These are phyloP conservation scores for Danio choprae DNA, from an alignment of 2,797 vertebrate species.

Conservation along the genomic window DNA sequence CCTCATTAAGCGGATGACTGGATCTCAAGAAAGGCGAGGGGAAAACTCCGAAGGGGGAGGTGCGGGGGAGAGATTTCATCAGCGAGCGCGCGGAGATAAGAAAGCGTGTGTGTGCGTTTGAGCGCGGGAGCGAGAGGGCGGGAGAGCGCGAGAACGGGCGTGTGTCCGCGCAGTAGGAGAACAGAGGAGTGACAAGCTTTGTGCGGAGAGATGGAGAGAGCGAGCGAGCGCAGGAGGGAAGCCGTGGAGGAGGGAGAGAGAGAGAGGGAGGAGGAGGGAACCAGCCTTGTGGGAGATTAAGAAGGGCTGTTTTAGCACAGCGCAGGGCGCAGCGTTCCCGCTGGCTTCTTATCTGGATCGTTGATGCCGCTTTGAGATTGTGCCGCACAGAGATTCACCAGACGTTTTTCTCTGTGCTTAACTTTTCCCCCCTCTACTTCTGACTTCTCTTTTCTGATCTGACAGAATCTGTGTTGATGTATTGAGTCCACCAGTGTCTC, in stretches of 20 bases:
- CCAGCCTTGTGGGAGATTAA: conserved; percentile 59
- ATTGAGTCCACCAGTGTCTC: not conserved
- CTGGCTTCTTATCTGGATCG: conserved; percentile 54
- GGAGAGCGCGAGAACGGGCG: conserved; percentile 2
- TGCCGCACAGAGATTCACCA: conserved; percentile 44
- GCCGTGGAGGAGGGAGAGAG: conserved; percentile 33
- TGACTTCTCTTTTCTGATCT: not conserved
- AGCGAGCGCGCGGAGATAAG: conserved; percentile 42
- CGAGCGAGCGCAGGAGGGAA: conserved; percentile 34
- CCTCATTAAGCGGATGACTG: conserved; percentile 62
- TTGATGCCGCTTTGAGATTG: conserved; percentile 51
- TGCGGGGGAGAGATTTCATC: conserved; percentile 27
- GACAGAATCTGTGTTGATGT: not conserved
- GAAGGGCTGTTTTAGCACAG: conserved; percentile 58
- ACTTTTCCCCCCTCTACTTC: too few species aligned
- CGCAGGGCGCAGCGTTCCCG: conserved; percentile 46
- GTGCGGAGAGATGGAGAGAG: conserved; percentile 38
- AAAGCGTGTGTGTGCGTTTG: conserved; percentile 35
- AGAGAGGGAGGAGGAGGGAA: not conserved
- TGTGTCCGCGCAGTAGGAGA: conserved; percentile 44
- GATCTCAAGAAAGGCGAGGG: conserved; percentile 55
- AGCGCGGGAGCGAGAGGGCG: conserved; percentile 8
- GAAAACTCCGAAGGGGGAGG: conserved; percentile 41
- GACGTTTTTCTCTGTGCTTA: not conserved
- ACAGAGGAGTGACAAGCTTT: conserved; percentile 48